These are phyloP conservation scores for Ispidina lecontei DNA, from an alignment of 2,797 vertebrate species.

Conservation along the genomic window DNA sequence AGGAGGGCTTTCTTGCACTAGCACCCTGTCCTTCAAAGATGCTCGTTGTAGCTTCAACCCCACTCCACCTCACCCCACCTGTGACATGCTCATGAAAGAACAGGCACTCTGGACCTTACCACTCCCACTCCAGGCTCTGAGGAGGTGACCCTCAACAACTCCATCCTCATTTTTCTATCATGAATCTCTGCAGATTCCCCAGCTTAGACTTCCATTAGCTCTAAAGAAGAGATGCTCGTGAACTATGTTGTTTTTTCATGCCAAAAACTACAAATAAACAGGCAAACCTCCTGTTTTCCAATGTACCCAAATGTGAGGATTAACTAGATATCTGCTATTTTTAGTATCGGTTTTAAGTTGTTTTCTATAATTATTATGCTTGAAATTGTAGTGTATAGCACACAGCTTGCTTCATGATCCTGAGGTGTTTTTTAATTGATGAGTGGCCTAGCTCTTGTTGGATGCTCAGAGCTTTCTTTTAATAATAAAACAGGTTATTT, in stretches of 20 bases:
- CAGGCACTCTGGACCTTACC: neutral
- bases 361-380: neutral
- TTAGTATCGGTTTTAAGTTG: neutral
- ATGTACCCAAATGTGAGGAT: neutral
- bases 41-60: neutral
- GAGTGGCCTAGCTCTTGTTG: accelerated
- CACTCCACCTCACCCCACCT: neutral
- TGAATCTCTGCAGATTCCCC: neutral
- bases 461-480: neutral
- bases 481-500: neutral
- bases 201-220: neutral
- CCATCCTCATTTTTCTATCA: neutral
- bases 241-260: neutral
- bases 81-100: neutral
- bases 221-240: neutral
- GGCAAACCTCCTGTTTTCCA: neutral
- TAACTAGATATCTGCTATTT: neutral
- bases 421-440: neutral
- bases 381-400: neutral
- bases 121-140: neutral
- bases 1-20: neutral
- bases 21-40: neutral
- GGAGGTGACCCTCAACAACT: neutral
- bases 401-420: neutral
- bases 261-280: neutral